Percentiles rank a stretch among this genome's conserved stretches.
phyloP scores from a whole-genome alignment of 1,140 invertebrate species.

The Galleria mellonella region DNA sequence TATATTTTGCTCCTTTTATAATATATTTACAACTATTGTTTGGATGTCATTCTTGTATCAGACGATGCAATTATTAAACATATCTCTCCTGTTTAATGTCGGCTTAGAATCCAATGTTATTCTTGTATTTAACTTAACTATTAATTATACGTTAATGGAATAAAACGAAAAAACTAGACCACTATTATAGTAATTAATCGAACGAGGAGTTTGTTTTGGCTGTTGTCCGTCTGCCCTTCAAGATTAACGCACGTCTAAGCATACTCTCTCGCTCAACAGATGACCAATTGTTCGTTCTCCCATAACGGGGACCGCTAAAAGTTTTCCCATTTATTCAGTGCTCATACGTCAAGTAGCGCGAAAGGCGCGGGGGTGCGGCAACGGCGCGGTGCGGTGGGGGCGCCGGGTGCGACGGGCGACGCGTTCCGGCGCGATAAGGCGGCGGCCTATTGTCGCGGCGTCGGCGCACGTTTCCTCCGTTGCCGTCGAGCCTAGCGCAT shows the following conservation, averaged over 20 bases:
- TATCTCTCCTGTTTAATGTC: too few species aligned
- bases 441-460: conserved; percentile 58
- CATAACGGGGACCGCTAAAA: conserved; percentile 56
- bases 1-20: too few species aligned
- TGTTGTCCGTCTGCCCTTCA: conserved; percentile 20
- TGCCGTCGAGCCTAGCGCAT: conserved; percentile 61
- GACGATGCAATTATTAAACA: too few species aligned
- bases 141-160: not conserved
- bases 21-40: too few species aligned
- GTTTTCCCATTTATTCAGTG: conserved; percentile 71
- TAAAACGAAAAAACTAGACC: conserved; percentile 8
- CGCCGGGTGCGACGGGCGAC: conserved; percentile 24
- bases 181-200: conserved; percentile 16
- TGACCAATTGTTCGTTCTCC: conserved; percentile 68
- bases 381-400: conserved; percentile 6
- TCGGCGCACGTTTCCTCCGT: conserved; percentile 68
- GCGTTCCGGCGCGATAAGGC: conserved; percentile 67
- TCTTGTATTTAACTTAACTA: too few species aligned
- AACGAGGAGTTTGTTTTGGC: conserved; percentile 12
- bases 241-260: conserved; percentile 41
- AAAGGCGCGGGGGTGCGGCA: conserved; percentile 19
- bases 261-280: conserved; percentile 42
- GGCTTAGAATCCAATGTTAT: too few species aligned
- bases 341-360: conserved; percentile 60
- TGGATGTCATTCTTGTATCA: too few species aligned